Percentiles rank a stretch among this genome's conserved stretches.
Evolutionary conservation across 2,888 invertebrate genomes (phyloP).

Genomic region (Calephelis perditalis): DNA sequence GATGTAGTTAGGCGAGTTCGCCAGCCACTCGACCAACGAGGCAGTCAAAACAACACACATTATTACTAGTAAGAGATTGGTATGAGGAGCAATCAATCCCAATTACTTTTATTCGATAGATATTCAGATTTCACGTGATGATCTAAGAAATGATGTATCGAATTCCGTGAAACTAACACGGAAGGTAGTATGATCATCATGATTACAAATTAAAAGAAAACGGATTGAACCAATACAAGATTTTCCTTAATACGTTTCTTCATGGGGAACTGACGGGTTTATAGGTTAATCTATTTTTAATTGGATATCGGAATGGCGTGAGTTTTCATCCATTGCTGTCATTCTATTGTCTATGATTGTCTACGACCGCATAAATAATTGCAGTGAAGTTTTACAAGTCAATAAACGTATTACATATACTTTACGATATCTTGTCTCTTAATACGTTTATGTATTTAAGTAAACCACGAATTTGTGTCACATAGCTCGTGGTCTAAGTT

Average conservation of each 20-base stretch:
- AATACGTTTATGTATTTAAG: too few species aligned
- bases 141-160: too few species aligned
- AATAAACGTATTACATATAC: background rate
- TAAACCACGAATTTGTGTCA: too few species aligned
- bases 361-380: constrained; percentile 8
- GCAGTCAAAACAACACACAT: too few species aligned
- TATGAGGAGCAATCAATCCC: too few species aligned
- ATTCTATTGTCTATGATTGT: constrained; percentile 28
- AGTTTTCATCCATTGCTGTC: constrained; percentile 23
- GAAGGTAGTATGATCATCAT: background rate
- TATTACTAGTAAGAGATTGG: too few species aligned
- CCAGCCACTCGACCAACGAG: too few species aligned
- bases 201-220: background rate
- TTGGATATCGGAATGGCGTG: constrained; percentile 24
- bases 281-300: constrained; percentile 27
- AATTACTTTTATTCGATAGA: too few species aligned
- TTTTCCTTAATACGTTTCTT: constrained; percentile 5
- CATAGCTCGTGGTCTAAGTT: too few species aligned
- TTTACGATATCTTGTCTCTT: too few species aligned
- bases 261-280: constrained; percentile 14
- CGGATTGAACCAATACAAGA: background rate
- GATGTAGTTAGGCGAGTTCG: too few species aligned
- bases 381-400: background rate
- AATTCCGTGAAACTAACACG: background rate
- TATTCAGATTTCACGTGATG: too few species aligned